Base-by-base conservation (phyloP, 2,888 invertebrate genomes). In the Mesorhabditis spiculigera region DNA sequence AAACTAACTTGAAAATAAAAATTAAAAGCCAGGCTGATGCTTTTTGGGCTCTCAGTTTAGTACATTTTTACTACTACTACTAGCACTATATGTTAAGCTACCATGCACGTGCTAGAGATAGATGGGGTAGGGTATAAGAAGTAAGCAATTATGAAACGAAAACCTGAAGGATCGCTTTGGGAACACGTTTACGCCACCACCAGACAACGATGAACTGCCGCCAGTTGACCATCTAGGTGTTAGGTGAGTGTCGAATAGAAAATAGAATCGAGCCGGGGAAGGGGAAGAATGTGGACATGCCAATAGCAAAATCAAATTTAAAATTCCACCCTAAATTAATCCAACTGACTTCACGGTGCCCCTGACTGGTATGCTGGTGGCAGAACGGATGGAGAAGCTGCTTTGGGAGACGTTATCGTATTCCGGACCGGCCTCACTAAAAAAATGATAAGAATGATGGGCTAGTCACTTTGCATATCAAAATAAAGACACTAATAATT, bases 351-450 rank as follows among this genome's bases (percentile, higher is more conserved):
- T 73, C 63, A 69, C 68, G n/a, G 67, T 70, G 63, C 71, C 72
- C 42, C 76, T 68, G 6, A 78, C 68, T 4, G 78, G 78, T 5
- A 74, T 73, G 28, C 74, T 75, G 13, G 76, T 79, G 8, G 78
- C 75, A 8, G 82, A 81, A 61, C 80, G 71, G 63, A 82, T 77
- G 4, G 83, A 84, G 70, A 83, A 74, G 0, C 81, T 81, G 10
- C 77, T 78, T 68, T 82, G 81, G 43, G 80, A 79, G 45, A 82
- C 77, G 68, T 79, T 80, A 68, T 83, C 83, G 70, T 79, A 78
- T n/a, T 50, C 58, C 8, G 58, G 58, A 13, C 58, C 58, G 10
- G 58, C 58, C 58, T 50, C 58, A 50, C 58, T 50, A 50, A 50
- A 50, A 10, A 10, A 50, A 50, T 13, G 58, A 50, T 10, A 50